A percentile compares a stretch with the other conserved stretches of the same genome.
These are phyloP conservation scores for Augiades crinisus DNA, from an alignment of 2,888 invertebrate genomes.

Conservation along the genomic window DNA sequence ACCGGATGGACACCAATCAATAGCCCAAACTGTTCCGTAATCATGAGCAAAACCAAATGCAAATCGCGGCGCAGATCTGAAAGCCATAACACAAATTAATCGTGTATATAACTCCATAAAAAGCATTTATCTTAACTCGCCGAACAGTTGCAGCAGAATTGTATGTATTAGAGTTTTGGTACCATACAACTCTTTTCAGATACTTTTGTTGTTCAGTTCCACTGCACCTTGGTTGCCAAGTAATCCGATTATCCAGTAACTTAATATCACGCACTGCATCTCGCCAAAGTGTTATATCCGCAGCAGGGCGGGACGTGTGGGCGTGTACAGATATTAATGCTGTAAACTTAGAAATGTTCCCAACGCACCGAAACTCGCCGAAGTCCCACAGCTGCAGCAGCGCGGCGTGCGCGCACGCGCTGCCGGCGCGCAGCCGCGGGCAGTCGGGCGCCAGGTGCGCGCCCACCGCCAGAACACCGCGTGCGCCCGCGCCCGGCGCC, in stretches of 20 bases:
- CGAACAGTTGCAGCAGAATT: too few species aligned
- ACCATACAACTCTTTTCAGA: too few species aligned
- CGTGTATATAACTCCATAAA: not conserved
- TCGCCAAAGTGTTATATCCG: too few species aligned
- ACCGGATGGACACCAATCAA: slow-evolving; percentile 91
- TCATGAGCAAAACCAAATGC: slow-evolving; percentile 83
- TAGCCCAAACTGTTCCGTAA: slow-evolving; percentile 84
- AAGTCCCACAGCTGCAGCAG: slow-evolving; percentile 87
- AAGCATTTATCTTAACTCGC: too few species aligned
- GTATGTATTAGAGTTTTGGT: too few species aligned
- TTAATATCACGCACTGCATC: too few species aligned
- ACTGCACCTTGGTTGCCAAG: too few species aligned
- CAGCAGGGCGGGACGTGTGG: too few species aligned
- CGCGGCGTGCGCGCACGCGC: slow-evolving; percentile 64
- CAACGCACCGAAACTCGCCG: slow-evolving; percentile 65
- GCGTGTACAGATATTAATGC: too few species aligned
- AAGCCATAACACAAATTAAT: slow-evolving; percentile 28
- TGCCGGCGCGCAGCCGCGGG: slow-evolving; percentile 61
- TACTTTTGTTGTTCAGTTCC: too few species aligned
- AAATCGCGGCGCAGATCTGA: slow-evolving; percentile 53
- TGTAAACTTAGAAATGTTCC: too few species aligned
- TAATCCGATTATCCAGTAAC: too few species aligned
- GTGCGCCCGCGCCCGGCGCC: slow-evolving; percentile 49
- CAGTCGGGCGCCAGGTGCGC: slow-evolving; percentile 73
- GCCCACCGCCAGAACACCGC: slow-evolving; percentile 82